A percentile compares a stretch with the other conserved stretches of the same genome.
Evolutionary conservation across 2,888 invertebrate genomes (phyloP).

Genomic region (Drosophila falleni): DNA sequence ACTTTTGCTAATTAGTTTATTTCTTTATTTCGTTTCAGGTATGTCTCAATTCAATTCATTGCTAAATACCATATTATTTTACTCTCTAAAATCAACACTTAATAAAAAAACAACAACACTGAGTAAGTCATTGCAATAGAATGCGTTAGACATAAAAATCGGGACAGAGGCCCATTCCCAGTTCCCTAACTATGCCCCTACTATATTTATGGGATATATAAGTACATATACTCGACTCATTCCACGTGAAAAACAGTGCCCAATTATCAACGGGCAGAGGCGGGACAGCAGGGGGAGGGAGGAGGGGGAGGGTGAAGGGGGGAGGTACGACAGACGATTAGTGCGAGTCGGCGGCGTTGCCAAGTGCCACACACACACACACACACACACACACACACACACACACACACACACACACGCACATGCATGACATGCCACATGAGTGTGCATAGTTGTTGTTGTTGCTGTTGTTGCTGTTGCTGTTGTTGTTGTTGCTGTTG

Average conservation of each 20-base stretch:
- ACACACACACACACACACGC: slow-evolving; percentile 16
- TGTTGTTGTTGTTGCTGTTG: slow-evolving; percentile 43
- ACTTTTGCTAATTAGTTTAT: slow-evolving; percentile 29
- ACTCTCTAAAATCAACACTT: not conserved
- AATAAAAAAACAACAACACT: slow-evolving; percentile 29
- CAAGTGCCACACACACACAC: slow-evolving; percentile 47
- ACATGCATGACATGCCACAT: slow-evolving; percentile 49
- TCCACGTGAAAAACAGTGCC: slow-evolving; percentile 33
- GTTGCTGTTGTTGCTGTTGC: slow-evolving; percentile 55
- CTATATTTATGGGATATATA: not conserved
- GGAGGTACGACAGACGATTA: slow-evolving; percentile 46
- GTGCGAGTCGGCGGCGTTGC: slow-evolving; percentile 62
- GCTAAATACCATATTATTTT: not conserved
- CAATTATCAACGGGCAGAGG: slow-evolving; percentile 60
- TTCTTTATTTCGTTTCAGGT: slow-evolving; percentile 46
- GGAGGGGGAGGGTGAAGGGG: not conserved
- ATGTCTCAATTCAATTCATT: slow-evolving; percentile 39
- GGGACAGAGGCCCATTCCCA: slow-evolving; percentile 21
- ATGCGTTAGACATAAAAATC: slow-evolving; percentile 26
- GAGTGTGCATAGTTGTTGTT: slow-evolving; percentile 29
- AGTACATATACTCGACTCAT: not conserved
- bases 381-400: slow-evolving; percentile 26
- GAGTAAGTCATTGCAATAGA: slow-evolving; percentile 64
- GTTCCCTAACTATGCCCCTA: not conserved
- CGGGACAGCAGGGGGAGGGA: not conserved